These are phyloP conservation scores for Crax fasciolata DNA, from an alignment of 2,797 vertebrate species.

Conservation along the genomic window DNA sequence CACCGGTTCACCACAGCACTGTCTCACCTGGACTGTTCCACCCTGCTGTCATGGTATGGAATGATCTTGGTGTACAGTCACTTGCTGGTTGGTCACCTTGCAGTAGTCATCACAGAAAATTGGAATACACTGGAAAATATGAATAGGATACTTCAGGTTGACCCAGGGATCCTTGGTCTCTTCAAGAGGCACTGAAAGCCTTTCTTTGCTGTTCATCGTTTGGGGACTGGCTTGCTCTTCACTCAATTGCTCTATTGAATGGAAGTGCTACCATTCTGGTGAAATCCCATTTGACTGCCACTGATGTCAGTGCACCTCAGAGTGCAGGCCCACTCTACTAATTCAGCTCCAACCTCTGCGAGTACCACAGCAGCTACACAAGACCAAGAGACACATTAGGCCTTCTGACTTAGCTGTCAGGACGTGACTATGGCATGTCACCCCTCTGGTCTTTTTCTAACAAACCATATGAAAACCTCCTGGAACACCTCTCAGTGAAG, in stretches of 20 bases:
- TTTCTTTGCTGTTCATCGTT: not conserved
- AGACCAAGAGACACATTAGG: not conserved
- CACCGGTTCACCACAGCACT: not conserved
- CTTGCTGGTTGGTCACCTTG: not conserved
- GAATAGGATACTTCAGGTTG: not conserved
- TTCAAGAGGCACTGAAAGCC: not conserved
- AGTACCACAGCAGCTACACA: not conserved
- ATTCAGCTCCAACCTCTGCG: not conserved
- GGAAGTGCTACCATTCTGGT: not conserved
- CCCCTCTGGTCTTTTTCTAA: not conserved
- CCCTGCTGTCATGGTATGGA: not conserved
- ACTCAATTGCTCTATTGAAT: not conserved
- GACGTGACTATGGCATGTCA: not conserved
- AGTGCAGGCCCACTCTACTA: not conserved
- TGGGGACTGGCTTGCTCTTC: not conserved
- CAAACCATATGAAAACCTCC: not conserved
- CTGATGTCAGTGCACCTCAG: not conserved
- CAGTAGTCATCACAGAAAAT: not conserved
- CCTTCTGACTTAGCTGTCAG: not conserved
- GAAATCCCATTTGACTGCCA: not conserved
- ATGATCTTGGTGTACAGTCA: not conserved
- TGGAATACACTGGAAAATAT: not conserved
- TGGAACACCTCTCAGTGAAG: not conserved
- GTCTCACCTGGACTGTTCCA: not conserved
- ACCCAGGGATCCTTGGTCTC: not conserved